Conservation (phyloP, 1,140 invertebrate species). For the Drosophila virilis region DNA sequence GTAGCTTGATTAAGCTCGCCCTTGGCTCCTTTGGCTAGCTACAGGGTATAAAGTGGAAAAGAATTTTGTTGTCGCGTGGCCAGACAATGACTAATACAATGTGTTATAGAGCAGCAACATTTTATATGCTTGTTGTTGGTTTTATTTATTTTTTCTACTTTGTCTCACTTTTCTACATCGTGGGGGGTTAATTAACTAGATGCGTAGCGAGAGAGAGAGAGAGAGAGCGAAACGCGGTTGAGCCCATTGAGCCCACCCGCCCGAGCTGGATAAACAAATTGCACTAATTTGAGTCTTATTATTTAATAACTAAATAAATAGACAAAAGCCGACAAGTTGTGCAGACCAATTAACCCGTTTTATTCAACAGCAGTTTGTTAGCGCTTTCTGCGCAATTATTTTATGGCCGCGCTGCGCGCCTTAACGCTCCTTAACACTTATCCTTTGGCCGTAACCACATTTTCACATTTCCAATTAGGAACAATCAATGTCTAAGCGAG, state of each 20-base stretch:
- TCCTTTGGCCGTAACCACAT: conserved; percentile 29
- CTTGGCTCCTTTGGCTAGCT: neutral
- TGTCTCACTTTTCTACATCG: conserved; percentile 12
- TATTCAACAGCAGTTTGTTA: conserved; percentile 51
- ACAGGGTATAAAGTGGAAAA: conserved; percentile 9
- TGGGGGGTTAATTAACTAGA: conserved; percentile 68
- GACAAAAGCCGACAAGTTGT: conserved; percentile 54
- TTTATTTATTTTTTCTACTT: conserved; percentile 18
- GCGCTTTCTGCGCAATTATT: conserved; percentile 63
- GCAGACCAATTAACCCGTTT: conserved; percentile 45
- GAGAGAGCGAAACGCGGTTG: conserved; percentile 24
- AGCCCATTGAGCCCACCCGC: conserved; percentile 18
- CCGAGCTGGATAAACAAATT: conserved; percentile 70
- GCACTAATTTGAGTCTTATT: conserved; percentile 82
- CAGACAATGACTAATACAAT: conserved; percentile 75
- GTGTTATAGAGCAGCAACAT: conserved; percentile 11
- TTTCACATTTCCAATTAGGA: conserved; percentile 46
- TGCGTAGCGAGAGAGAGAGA: neutral
- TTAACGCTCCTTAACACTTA: conserved; percentile 25
- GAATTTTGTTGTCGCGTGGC: conserved; percentile 60
- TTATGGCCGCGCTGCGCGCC: conserved; percentile 25
- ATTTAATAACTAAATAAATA: conserved; percentile 83
- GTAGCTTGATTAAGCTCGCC: neutral
- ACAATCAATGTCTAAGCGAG: conserved; percentile 48
- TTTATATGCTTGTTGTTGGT: conserved; percentile 31